Evolutionary conservation across 2,797 vertebrate species (phyloP), one percentile per base, ranked within the genome.

Genomic region (Esox lucius): DNA sequence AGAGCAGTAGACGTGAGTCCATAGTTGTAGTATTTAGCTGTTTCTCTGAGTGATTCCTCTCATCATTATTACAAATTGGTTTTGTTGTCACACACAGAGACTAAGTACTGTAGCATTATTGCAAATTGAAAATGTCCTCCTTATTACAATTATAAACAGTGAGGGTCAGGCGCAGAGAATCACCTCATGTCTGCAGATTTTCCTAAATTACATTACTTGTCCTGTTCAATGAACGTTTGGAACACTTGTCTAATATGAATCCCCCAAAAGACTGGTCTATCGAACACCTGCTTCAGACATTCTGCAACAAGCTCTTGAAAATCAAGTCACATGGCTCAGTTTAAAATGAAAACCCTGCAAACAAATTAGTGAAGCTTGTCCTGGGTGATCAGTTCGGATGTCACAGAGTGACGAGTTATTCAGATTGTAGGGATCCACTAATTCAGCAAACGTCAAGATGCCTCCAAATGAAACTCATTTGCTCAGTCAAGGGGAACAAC

Each of bases 401-500:
- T 56, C 11, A 75, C 84, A 72, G 77, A 70, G 78, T 64, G 74
- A 75, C 53, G 75, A 86, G 78, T 83, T 82, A 90, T 83, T 83
- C 62, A 42, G 81, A 77, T 82, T 75, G 84, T 80, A 82, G 78
- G 86, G 86, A 83, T 91, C 82, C 72, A 84, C 78, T 85, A 89
- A 89, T 86, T 90, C 86, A 74, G 75, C 78, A 87, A 87, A 83
- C 86, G 83, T 86, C 86, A 84, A 85, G 83, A 81, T 84, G 80
- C 80, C 75, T 88, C 83, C 87, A 90, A 87, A 84, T 89, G 81
- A 82, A 84, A 80, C 78, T 90, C 83, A 91, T 91, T 91, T 87
- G 88, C 84, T 87, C 87, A 88, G 83, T 90, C 81, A 87, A 89
- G 86, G 89, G 86, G 88, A 87, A 86, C 65, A 77, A 16, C 85